Base-by-base conservation (phyloP, 1,140 invertebrate species). In the Brachionus rotundiformis region DNA sequence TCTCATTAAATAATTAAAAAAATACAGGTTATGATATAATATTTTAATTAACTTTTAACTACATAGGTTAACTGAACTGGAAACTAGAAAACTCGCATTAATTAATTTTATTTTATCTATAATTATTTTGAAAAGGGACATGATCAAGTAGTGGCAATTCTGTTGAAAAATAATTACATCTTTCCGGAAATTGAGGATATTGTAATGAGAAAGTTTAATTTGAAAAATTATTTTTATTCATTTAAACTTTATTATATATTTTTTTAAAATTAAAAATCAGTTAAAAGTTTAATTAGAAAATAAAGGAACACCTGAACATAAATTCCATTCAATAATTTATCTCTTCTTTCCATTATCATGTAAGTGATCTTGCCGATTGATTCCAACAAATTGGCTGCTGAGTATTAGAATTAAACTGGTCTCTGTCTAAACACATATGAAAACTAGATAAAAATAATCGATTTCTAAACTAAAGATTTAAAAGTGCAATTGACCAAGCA, bases 131-230 rank as follows among this genome's bases (percentile, higher is more conserved):
- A n/a, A n/a, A n/a, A n/a, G n/a, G n/a, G n/a, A n/a, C n/a, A n/a
- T n/a, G n/a, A n/a, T n/a, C n/a, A n/a, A n/a, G n/a, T n/a, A n/a
- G n/a, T n/a, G n/a, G n/a, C n/a, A n/a, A n/a, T n/a, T n/a, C n/a
- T n/a, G n/a, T n/a, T n/a, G 68, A 73, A 73, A 73, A 73, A 73
- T 73, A 73, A 44, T 73, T 73, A 73, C 68, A 73, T 44, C 68
- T 73, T 73, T 73, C 68, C 68, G 8, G 7, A 71, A 41, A 19
- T 19, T 54, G 7, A 54, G 19, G 2, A 19, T 16, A 7, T 54
- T 19, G 7, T 54, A 19, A 54, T 19, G 8, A 19, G 7, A 8
- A 19, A 19, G 8, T 19, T 23, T 54, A 54, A 54, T n/a, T 54
- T 54, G 2, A 63, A 63, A 27, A 63, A 63, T 6, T 19, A 19